These are phyloP conservation scores for Erebia aethiops DNA, from an alignment of 2,888 invertebrate genomes.

Conservation along the genomic window DNA sequence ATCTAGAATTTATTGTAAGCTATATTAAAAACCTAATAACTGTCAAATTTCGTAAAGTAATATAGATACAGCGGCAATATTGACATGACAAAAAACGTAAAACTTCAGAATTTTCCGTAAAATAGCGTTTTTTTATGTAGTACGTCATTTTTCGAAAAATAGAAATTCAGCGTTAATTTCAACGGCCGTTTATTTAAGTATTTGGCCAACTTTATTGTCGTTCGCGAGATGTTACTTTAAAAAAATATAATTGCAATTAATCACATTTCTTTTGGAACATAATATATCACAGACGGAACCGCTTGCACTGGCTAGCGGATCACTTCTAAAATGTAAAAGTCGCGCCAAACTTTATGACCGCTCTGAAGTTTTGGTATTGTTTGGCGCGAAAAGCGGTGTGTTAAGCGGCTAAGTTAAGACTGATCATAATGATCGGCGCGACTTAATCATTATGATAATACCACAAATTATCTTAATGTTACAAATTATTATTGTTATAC, in stretches of 20 bases:
- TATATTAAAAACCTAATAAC: neutral
- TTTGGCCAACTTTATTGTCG: constrained; percentile 50
- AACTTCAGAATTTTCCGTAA: neutral
- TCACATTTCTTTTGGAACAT: constrained; percentile 57
- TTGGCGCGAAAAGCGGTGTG: neutral
- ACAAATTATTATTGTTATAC: too few relatives aligned
- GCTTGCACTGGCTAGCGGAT: constrained; percentile 32
- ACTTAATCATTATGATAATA: constrained; percentile 26
- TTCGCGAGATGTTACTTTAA: constrained; percentile 44
- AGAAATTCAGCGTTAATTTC: neutral
- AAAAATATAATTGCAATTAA: constrained; percentile 57
- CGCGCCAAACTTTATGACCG: neutral
- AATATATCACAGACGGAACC: constrained; percentile 58
- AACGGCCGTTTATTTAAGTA: constrained; percentile 18
- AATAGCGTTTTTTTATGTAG: neutral
- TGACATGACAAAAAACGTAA: neutral
- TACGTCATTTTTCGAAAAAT: neutral
- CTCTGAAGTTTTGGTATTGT: neutral
- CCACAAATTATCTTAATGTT: constrained; percentile 18
- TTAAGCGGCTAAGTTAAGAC: neutral
- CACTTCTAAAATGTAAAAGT: constrained; percentile 2
- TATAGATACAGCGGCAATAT: constrained; percentile 9
- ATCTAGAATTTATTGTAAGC: neutral
- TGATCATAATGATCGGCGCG: neutral
- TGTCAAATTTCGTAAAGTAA: constrained; percentile 9